Evolutionary conservation across 2,797 vertebrate genomes (phyloP).

Genomic region (Tinamus major): DNA sequence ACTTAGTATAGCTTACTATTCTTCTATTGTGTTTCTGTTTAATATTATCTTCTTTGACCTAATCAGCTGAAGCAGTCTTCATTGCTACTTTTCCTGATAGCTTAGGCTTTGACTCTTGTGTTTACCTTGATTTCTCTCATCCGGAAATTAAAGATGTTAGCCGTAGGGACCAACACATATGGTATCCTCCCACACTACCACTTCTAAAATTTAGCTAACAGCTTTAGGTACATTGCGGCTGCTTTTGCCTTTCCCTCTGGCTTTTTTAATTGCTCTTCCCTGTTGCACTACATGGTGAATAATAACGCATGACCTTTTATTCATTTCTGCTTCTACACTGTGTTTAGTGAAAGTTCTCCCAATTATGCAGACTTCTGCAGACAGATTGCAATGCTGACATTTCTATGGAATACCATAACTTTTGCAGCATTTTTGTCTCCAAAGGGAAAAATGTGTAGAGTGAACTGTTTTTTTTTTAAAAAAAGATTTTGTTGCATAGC

Average conservation of each 20-base stretch:
- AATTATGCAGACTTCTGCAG: constrained; percentile 53
- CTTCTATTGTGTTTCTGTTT: neutral
- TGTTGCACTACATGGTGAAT: constrained; percentile 48
- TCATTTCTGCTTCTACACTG: constrained; percentile 29
- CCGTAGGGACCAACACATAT: constrained; percentile 20
- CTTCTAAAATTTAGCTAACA: constrained; percentile 42
- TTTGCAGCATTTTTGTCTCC: constrained; percentile 44
- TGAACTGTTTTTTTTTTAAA: neutral
- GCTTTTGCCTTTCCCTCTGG: constrained; percentile 29
- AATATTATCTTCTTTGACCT: neutral
- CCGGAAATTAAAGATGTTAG: constrained; percentile 15
- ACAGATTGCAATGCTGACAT: constrained; percentile 51
- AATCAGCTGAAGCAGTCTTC: neutral
- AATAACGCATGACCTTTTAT: constrained; percentile 62
- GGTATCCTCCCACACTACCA: constrained; percentile 31
- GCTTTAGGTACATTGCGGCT: neutral
- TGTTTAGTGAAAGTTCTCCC: constrained; percentile 40
- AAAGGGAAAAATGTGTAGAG: neutral
- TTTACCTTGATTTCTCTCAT: constrained; percentile 12
- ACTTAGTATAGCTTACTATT: neutral
- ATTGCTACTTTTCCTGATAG: neutral
- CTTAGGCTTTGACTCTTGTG: neutral
- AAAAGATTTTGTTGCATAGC: neutral
- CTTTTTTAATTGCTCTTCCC: constrained; percentile 53
- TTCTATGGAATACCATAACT: constrained; percentile 28